Evolutionary conservation across 2,113 vertebrate genomes (phyloP).

Genomic region (Cyprinodon variegatus): DNA sequence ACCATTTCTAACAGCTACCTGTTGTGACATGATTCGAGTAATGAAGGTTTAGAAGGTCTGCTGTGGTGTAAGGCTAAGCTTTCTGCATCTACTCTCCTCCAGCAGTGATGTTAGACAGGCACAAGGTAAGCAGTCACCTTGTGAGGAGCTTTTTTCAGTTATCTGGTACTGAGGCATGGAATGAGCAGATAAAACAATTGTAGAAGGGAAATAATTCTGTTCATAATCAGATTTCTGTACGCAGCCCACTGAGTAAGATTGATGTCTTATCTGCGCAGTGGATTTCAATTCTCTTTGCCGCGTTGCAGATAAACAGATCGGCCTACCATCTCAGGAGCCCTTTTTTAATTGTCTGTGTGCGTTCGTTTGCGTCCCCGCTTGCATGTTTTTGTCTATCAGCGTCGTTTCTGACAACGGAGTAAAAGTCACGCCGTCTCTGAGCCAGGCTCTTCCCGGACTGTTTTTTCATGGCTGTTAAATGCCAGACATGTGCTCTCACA

Average conservation of each 20-base stretch:
- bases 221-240: slow-evolving; percentile 84
- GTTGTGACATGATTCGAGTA: neutral
- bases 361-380: slow-evolving; percentile 1
- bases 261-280: slow-evolving; percentile 80
- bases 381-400: slow-evolving; percentile 36
- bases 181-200: slow-evolving; percentile 81
- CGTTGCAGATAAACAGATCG: slow-evolving; percentile 77
- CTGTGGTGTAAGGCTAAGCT: slow-evolving; percentile 12
- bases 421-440: slow-evolving; percentile 44
- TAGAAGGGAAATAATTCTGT: slow-evolving; percentile 80
- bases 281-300: slow-evolving; percentile 78
- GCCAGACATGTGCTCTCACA: slow-evolving; percentile 70
- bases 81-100: slow-evolving; percentile 20
- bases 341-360: slow-evolving; percentile 70
- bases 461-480: slow-evolving; percentile 73
- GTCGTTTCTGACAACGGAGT: slow-evolving; percentile 52
- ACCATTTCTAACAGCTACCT: neutral
- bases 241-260: slow-evolving; percentile 78
- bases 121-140: slow-evolving; percentile 48
- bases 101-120: slow-evolving; percentile 22
- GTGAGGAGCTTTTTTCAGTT: slow-evolving; percentile 59
- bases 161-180: slow-evolving; percentile 72
- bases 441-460: slow-evolving; percentile 49
- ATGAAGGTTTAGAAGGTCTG: neutral
- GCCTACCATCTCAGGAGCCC: slow-evolving; percentile 65